Evolutionary conservation across 2,888 invertebrate species (phyloP), one percentile per base, ranked within the genome.

Genomic region (Hetaerina titia): DNA sequence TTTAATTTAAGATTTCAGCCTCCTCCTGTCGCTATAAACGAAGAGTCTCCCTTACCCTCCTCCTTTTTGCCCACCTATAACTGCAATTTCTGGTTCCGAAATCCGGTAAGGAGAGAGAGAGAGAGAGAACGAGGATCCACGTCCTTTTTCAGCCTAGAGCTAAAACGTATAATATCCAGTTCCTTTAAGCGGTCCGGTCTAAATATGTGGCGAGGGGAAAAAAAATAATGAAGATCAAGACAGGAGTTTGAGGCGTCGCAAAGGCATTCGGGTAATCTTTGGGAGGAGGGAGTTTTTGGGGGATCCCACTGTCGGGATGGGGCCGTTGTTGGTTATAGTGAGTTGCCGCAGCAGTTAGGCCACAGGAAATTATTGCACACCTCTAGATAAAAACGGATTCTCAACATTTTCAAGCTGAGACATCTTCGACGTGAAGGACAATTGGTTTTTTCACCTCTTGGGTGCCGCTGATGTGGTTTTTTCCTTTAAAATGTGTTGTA

Each of bases 51-150:
- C n/a, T 92, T 74, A 92, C 69, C 64, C 45, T 92, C 56, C 92
- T 81, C 81, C 25, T 81, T 81, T 81, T 31, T 11, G 25, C 81
- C 11, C 45, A 19, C 64, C 64, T 45, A 74, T 92, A 92, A 74
- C 92, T 92, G 92, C 92, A 92, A 92, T 92, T 90, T 92, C 92
- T 92, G 92, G 92, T 92, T 92, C 69, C 92, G 81, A 69, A 69
- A 64, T 92, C 22, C 92, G 92, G 74, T 74, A 57, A 45, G 81
- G 81, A 74, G 92, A 92, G 92, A 92, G 13, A 31, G n/a, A n/a
- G 13, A 31, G 31, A n/a, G n/a, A n/a, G n/a, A n/a, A 69, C 0
- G n/a, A 22, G 69, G 22, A n/a, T 15, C 69, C 56, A 13, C 92
- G n/a, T 9, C 92, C 45, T 92, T 74, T 92, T 60, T 56, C 69